Evolutionary conservation across 2,888 invertebrate genomes (phyloP).

Genomic region (Tyria jacobaeae): DNA sequence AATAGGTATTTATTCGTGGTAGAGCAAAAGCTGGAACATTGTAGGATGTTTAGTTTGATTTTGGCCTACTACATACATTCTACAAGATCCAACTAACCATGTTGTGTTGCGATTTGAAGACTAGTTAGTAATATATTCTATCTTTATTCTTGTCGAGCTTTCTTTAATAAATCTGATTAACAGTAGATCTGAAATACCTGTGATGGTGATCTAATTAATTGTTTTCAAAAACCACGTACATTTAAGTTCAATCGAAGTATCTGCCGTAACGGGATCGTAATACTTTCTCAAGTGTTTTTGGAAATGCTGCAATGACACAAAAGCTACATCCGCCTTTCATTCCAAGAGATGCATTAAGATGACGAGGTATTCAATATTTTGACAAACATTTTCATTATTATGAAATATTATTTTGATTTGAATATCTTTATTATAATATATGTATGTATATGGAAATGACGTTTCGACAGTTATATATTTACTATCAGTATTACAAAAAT

Average conservation of each 20-base stretch:
- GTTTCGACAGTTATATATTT: neutral
- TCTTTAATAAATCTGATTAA: neutral
- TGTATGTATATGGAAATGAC: too few species aligned
- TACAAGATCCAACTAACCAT: neutral
- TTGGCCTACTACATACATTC: neutral
- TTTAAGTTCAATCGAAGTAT: neutral
- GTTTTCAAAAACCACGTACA: too few species aligned
- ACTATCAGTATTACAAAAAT: neutral
- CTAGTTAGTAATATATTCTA: too few species aligned
- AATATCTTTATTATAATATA: neutral
- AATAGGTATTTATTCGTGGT: too few species aligned
- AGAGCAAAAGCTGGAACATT: neutral
- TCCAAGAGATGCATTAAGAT: neutral
- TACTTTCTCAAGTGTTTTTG: neutral
- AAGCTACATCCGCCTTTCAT: neutral
- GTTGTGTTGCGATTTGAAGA: neutral
- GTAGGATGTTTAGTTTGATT: neutral
- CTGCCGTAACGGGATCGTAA: neutral
- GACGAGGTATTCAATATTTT: neutral
- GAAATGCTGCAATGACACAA: neutral
- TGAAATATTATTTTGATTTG: neutral
- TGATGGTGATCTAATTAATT: too few species aligned
- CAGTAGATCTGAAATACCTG: constrained; percentile 2
- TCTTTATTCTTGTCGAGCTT: neutral
- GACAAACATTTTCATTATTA: neutral